Base-by-base conservation (phyloP, 2,797 vertebrate genomes). In the Sebastes umbrosus region DNA sequence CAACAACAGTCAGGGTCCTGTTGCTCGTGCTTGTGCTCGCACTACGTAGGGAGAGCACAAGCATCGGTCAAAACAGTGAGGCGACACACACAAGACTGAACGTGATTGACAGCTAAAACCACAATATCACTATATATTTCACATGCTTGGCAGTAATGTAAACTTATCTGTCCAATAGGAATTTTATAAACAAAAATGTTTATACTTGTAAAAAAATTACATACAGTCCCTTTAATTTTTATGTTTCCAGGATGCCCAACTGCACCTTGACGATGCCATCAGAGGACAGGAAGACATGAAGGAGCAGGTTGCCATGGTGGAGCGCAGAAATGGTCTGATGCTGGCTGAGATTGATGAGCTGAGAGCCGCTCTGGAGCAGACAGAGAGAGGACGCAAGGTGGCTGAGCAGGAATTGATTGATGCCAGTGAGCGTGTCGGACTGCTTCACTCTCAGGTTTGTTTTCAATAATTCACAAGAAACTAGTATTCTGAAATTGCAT, bases 361-460 rank as follows among this genome's bases (percentile, higher is more conserved):
- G 6, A 95, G 93, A 89, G 95, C 77, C 18, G 91, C 96, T 22
- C 88, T 97, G 90, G 97, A 97, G 81, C 97, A 98, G 92, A 96
- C 96, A 0, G 97, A 98, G 75, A 87, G 96, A 87, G 91, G 94
- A 63, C 93, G 96, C 55, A 96, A 96, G 91, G 91, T 96, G 84
- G 97, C 96, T 0, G 97, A 97, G 87, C 97, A 97, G 91, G 97
- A 97, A 85, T 87, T 98, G 58, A 85, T 94, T 0, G 97, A 97
- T 8, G 93, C 96, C 25, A 97, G 95, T 0, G 96, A 98, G 82
- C 92, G 95, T 9, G 96, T 96, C 1, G 94, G 96, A 73, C 95
- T 98, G 32, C 95, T 98, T 20, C 93, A 95, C 80, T 92, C 95
- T 70, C 95, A 95, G 89, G 95, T 95, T 83, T 29, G 65, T 8